A percentile compares a stretch with the other conserved stretches of the same genome.
These are phyloP conservation scores for Aselliscus stoliczkanus DNA, from an alignment of 2,797 vertebrate species.

Conservation along the genomic window DNA sequence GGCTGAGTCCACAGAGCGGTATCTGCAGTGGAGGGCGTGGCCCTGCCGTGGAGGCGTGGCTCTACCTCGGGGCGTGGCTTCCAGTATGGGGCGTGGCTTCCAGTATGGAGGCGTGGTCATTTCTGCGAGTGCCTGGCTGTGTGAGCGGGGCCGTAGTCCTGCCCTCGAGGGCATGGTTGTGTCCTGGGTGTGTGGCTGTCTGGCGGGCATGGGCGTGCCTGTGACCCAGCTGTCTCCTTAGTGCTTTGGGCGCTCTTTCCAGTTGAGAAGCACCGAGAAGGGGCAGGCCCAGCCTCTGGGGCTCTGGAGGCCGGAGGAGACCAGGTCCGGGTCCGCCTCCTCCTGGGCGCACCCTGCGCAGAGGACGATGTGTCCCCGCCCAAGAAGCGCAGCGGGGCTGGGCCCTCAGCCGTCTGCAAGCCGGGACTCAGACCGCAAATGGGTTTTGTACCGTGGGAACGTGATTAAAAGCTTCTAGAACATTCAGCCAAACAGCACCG, in stretches of 20 bases:
- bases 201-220: not conserved
- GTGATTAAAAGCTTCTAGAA: not conserved
- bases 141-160: fast-evolving
- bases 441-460: not conserved
- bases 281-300: not conserved
- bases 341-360: not conserved
- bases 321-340: not conserved
- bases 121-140: no score
- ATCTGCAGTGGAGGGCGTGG: no score
- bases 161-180: not conserved
- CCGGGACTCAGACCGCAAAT: not conserved
- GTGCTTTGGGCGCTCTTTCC: not conserved
- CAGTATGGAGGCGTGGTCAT: not conserved
- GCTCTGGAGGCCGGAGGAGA: fast-evolving
- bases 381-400: not conserved
- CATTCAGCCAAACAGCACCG: not conserved
- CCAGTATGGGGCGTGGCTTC: no score
- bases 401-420: not conserved
- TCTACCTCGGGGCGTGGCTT: no score
- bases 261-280: not conserved
- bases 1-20: no score
- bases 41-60: no score
- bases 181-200: not conserved
- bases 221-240: not conserved
- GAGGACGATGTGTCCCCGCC: not conserved